Percentiles rank a stretch among this genome's conserved stretches.
These are phyloP conservation scores for Leptopilina myrica DNA, from an alignment of 2,888 invertebrate genomes.

Conservation along the genomic window DNA sequence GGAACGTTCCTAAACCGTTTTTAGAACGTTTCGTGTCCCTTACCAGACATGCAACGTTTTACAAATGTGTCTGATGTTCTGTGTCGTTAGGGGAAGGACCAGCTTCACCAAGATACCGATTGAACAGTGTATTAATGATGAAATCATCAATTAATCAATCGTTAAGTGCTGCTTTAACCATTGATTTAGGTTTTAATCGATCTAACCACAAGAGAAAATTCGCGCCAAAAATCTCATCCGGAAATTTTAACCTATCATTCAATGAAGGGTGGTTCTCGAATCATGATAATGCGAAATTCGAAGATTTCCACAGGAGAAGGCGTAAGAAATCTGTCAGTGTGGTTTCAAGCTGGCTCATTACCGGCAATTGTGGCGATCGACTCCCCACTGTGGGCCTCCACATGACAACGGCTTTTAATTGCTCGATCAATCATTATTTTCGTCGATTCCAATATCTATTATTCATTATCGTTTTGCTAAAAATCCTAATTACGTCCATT, in stretches of 20 bases:
- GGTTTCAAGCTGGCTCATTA: constrained; percentile 73
- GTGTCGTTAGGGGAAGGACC: too few relatives aligned
- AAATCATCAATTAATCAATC: too few relatives aligned
- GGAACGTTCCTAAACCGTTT: too few relatives aligned
- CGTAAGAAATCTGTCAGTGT: constrained; percentile 67
- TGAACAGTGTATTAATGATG: too few relatives aligned
- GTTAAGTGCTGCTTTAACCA: too few relatives aligned
- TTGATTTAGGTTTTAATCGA: too few relatives aligned
- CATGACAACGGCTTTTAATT: constrained; percentile 75
- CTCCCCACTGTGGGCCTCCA: constrained; percentile 68
- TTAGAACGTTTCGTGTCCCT: too few relatives aligned
- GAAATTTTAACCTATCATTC: constrained; percentile 48
- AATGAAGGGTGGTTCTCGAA: constrained; percentile 48
- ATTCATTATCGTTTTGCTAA: not conserved
- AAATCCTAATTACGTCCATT: too few relatives aligned
- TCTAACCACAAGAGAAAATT: too few relatives aligned
- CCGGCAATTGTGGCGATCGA: constrained; percentile 73
- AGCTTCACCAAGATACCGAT: too few relatives aligned
- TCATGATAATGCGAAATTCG: constrained; percentile 69
- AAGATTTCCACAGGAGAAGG: constrained; percentile 62
- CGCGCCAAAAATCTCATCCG: not conserved
- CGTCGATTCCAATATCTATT: constrained; percentile 37
- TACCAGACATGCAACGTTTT: too few relatives aligned
- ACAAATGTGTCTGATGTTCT: too few relatives aligned
- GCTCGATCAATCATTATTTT: constrained; percentile 72